A percentile compares a stretch with the other conserved stretches of the same genome.
These are phyloP conservation scores for Clivina fossor DNA, from an alignment of 2,888 invertebrate species.

Conservation along the genomic window DNA sequence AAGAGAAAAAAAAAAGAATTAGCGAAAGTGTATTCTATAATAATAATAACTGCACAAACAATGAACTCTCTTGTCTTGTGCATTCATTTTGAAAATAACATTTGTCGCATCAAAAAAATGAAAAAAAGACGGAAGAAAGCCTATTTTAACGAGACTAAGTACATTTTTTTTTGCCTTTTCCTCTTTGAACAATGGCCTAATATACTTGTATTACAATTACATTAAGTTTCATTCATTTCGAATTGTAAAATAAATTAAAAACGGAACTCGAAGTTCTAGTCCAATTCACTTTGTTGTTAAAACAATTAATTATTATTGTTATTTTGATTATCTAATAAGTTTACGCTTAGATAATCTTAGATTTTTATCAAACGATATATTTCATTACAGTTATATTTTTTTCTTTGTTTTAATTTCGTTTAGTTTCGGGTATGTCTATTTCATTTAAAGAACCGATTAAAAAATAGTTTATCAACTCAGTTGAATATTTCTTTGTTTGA, in stretches of 20 bases:
- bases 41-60: slow-evolving; percentile 22
- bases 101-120: slow-evolving; percentile 20
- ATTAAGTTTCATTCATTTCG: background rate
- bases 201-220: no score
- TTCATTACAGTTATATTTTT: no score
- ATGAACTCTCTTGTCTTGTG: no score
- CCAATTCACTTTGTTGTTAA: slow-evolving; percentile 2
- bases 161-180: slow-evolving; percentile 7
- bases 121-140: slow-evolving; percentile 29
- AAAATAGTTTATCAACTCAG: no score
- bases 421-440: no score
- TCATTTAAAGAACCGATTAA: no score
- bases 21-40: slow-evolving; percentile 30
- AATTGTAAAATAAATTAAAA: slow-evolving; percentile 13
- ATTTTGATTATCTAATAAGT: background rate
- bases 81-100: slow-evolving; percentile 12
- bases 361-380: no score
- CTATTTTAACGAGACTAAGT: slow-evolving; percentile 21
- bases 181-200: slow-evolving; percentile 4
- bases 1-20: no score
- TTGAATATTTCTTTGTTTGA: no score
- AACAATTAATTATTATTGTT: background rate
- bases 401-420: no score
- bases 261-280: slow-evolving; percentile 10
- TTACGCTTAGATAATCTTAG: no score